Evolutionary conservation across 2,797 vertebrate genomes (phyloP).

Genomic region (Neopelma chrysocephalum): DNA sequence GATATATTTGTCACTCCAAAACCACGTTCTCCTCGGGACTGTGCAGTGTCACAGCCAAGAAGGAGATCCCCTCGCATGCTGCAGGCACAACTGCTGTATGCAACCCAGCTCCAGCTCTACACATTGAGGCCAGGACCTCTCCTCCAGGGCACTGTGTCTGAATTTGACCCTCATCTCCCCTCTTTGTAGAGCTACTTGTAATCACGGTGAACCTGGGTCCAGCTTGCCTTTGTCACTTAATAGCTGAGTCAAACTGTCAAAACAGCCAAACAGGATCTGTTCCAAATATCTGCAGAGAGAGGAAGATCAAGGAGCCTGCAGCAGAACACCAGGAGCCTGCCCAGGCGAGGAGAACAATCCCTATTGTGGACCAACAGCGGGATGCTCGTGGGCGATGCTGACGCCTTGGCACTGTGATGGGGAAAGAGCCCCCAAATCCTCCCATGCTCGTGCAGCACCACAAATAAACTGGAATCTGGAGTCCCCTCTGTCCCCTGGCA

Average conservation of each 20-base stretch:
- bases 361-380: neutral
- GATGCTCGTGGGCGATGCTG: neutral
- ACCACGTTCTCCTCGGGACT: neutral
- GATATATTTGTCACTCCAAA: neutral
- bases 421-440: neutral
- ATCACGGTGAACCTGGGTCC: neutral
- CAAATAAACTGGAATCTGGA: neutral
- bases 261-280: neutral
- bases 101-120: neutral
- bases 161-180: neutral
- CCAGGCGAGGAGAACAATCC: neutral
- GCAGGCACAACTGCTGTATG: neutral
- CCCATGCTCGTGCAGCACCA: fast-evolving
- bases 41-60: neutral
- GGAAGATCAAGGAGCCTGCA: neutral
- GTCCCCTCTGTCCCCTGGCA: neutral
- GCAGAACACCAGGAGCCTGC: neutral
- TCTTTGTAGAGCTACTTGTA: neutral
- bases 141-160: neutral
- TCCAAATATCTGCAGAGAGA: constrained; percentile 32
- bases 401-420: fast-evolving
- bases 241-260: constrained; percentile 1
- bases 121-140: neutral
- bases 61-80: neutral
- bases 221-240: neutral